Percentiles rank a stretch among this genome's conserved stretches.
These are phyloP conservation scores for Drosophila aldrichi DNA, from an alignment of 2,888 invertebrate species.

Conservation along the genomic window DNA sequence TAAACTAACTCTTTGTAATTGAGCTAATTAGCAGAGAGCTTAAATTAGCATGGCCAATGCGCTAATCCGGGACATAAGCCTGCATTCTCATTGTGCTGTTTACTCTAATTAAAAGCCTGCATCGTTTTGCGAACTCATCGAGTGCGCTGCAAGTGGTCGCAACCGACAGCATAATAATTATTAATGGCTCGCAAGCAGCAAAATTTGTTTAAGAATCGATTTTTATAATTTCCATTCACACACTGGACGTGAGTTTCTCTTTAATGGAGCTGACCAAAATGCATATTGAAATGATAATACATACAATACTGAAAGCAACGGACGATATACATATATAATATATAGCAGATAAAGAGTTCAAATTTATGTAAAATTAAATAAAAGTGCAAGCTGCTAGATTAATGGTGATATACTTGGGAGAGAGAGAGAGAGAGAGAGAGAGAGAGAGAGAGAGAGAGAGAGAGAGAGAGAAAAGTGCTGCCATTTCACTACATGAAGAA, in stretches of 20 bases:
- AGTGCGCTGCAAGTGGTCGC: background rate
- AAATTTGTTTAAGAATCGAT: background rate
- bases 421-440: too few relatives aligned
- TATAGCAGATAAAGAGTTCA: background rate
- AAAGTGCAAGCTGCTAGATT: background rate
- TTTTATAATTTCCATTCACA: background rate
- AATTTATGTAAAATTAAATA: background rate
- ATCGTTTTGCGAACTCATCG: background rate
- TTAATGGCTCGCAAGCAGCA: background rate
- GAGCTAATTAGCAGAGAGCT: background rate
- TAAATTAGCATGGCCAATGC: background rate
- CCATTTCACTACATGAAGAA: background rate
- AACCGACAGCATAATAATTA: background rate
- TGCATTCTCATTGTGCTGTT: background rate
- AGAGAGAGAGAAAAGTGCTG: too few relatives aligned
- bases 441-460: too few relatives aligned
- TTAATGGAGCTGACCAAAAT: background rate
- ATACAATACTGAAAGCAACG: background rate
- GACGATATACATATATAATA: too few relatives aligned
- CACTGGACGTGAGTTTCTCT: background rate
- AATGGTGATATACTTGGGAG: background rate
- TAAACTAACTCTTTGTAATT: background rate
- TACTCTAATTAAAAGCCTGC: conserved; percentile 4
- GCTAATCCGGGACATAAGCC: background rate
- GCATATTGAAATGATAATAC: background rate